Base-by-base conservation (phyloP, 2,888 invertebrate genomes). In the Calliscelio sp. region DNA sequence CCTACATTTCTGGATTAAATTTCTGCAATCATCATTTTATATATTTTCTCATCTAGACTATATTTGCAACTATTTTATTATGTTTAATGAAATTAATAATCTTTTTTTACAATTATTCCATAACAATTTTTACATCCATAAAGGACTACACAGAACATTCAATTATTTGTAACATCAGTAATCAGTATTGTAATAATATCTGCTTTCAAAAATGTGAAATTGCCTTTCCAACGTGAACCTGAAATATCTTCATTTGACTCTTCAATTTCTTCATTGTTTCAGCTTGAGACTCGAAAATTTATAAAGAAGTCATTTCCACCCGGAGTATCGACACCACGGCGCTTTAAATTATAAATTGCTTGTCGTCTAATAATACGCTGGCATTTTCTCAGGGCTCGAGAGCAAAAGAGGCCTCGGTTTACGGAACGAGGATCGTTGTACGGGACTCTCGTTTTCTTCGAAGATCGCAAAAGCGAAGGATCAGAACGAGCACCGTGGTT, bases 401-500 rank as follows among this genome's bases (percentile, higher is more conserved):
- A 49, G 59, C 79, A 49, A 78, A 74, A 51, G 70, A 53, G 38
- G 20, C 44, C 63, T 63, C 46, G 61, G 51, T 65, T 75, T 74
- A 38, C 70, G 24, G 59, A 77, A 77, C 53, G 51, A 68, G 51
- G 65, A 35, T 41, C 70, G 75, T n/a, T n/a, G 24, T 53, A 46
- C 70, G 55, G 71, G 81, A 81, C 79, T 73, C 82, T 82, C 80
- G 82, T 80, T 85, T 82, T 80, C 80, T 80, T 55, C 80, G 81
- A 65, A 79, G 70, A 80, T 81, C 63, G 66, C 80, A 53, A 70
- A 71, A 49, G 70, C 68, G 38, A 80, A 53, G 59, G 79, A 59
- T 57, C 55, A 53, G 68, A 75, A 81, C 78, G 85, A 81, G 81
- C 78, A 79, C 63, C 65, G 79, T 66, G n/a, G 87, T 89, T 89